Percentiles rank a stretch among this genome's conserved stretches.
phyloP scores from a whole-genome alignment of 2,888 invertebrate genomes.

The Watsonalla cultraria region DNA sequence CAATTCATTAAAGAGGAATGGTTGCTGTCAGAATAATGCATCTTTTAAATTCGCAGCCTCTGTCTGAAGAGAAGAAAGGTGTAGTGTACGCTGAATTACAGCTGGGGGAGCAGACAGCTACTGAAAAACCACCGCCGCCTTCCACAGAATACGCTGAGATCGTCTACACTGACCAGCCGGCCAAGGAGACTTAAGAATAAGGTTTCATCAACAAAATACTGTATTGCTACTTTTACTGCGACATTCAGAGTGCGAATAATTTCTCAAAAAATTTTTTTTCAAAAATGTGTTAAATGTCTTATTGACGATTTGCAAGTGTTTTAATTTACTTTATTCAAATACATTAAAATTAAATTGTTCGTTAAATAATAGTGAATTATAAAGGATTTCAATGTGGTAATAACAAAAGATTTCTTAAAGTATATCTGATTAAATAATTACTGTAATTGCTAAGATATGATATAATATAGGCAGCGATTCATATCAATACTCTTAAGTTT shows the following conservation, averaged over 20 bases:
- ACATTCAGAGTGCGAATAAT: background rate
- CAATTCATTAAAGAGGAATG: too few relatives aligned
- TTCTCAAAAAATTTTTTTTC: background rate
- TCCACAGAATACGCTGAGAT: constrained; percentile 88
- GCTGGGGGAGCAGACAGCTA: constrained; percentile 60
- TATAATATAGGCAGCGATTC: too few relatives aligned
- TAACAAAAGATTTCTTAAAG: too few relatives aligned
- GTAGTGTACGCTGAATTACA: constrained; percentile 87
- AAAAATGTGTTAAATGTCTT: too few relatives aligned
- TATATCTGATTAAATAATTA: too few relatives aligned
- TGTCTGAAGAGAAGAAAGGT: constrained; percentile 77
- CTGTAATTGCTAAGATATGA: too few relatives aligned
- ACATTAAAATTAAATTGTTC: too few relatives aligned
- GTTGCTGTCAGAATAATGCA: background rate
- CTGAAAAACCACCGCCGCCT: constrained; percentile 63
- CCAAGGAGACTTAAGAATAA: constrained; percentile 59
- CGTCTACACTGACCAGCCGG: constrained; percentile 81
- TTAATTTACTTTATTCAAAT: too few relatives aligned
- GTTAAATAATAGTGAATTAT: too few relatives aligned
- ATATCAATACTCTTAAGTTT: too few relatives aligned
- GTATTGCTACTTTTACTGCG: background rate
- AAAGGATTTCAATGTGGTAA: too few relatives aligned
- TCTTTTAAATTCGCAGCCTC: constrained; percentile 35
- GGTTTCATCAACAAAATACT: background rate
- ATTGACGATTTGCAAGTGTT: too few relatives aligned